These are phyloP conservation scores for Drosophila demipolita DNA, from an alignment of 2,888 invertebrate genomes.

Conservation along the genomic window DNA sequence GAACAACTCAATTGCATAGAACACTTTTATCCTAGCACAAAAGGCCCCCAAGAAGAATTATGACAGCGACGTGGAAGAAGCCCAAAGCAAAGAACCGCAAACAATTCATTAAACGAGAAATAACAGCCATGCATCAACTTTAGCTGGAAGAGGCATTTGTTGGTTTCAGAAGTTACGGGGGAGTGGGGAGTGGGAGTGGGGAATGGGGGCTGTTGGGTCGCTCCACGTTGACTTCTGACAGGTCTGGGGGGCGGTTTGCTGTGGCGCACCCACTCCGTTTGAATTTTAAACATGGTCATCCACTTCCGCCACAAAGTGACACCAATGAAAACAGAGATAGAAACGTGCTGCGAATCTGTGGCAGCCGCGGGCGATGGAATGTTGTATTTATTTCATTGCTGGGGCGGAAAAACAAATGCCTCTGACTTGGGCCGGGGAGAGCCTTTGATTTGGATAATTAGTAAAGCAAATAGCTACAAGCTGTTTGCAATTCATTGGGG, in stretches of 20 bases:
- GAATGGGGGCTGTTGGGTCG: conserved; percentile 24
- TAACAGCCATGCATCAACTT: conserved; percentile 69
- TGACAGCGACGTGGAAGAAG: conserved; percentile 37
- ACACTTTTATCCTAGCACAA: conserved; percentile 54
- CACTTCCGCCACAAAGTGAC: conserved; percentile 84
- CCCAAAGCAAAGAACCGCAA: conserved; percentile 66
- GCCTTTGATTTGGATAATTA: conserved; percentile 82
- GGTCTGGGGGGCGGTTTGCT: conserved; percentile 37
- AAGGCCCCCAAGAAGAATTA: conserved; percentile 54
- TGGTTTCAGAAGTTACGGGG: neutral
- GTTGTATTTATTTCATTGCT: conserved; percentile 78
- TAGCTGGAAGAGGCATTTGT: conserved; percentile 31
- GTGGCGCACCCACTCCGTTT: conserved; percentile 24
- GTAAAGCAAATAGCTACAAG: conserved; percentile 83
- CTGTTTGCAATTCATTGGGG: conserved; percentile 71
- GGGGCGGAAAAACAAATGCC: conserved; percentile 59
- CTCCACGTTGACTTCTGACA: conserved; percentile 63
- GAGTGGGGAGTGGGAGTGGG: neutral
- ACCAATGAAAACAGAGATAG: conserved; percentile 70
- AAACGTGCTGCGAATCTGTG: conserved; percentile 45
- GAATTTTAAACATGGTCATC: conserved; percentile 80
- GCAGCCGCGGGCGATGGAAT: conserved; percentile 67
- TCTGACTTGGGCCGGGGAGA: conserved; percentile 10
- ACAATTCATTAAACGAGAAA: conserved; percentile 80
- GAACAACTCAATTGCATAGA: conserved; percentile 74